These are phyloP conservation scores for Euwallacea fornicatus DNA, from an alignment of 1,140 invertebrate species.

Conservation along the genomic window DNA sequence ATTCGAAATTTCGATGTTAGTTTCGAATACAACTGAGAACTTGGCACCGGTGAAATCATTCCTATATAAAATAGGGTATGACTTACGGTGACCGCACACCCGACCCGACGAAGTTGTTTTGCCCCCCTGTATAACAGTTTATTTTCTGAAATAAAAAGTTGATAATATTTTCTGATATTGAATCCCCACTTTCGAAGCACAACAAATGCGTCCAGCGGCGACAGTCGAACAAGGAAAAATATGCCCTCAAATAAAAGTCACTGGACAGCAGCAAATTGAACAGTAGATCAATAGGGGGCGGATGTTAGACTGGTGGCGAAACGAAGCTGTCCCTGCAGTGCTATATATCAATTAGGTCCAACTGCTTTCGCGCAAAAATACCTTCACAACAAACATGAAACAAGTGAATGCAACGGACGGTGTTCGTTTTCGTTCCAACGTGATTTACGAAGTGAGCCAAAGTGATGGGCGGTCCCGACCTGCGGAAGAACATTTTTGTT, in stretches of 20 bases:
- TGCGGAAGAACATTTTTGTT: too few relatives aligned
- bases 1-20: too few relatives aligned
- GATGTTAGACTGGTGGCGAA: slow-evolving; percentile 20
- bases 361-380: slow-evolving; percentile 38
- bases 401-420: slow-evolving; percentile 39
- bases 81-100: too few relatives aligned
- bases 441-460: slow-evolving; percentile 37
- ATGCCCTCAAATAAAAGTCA: slow-evolving; percentile 5
- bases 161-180: too few relatives aligned
- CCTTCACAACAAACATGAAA: slow-evolving; percentile 30
- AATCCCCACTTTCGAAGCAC: too few relatives aligned
- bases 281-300: slow-evolving; percentile 41
- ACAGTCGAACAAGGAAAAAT: slow-evolving; percentile 1
- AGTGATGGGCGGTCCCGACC: slow-evolving; percentile 14
- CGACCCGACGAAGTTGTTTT: too few relatives aligned
- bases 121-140: too few relatives aligned
- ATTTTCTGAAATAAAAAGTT: too few relatives aligned
- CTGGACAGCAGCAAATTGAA: neutral
- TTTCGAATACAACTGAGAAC: too few relatives aligned
- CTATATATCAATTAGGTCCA: slow-evolving; percentile 45
- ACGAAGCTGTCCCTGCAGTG: slow-evolving; percentile 41
- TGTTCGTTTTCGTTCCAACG: slow-evolving; percentile 28
- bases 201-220: neutral
- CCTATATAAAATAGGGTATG: too few relatives aligned
- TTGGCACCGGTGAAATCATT: too few relatives aligned